These are phyloP conservation scores for Physeter macrocephalus DNA, from an alignment of 2,113 vertebrate genomes.

Conservation along the genomic window DNA sequence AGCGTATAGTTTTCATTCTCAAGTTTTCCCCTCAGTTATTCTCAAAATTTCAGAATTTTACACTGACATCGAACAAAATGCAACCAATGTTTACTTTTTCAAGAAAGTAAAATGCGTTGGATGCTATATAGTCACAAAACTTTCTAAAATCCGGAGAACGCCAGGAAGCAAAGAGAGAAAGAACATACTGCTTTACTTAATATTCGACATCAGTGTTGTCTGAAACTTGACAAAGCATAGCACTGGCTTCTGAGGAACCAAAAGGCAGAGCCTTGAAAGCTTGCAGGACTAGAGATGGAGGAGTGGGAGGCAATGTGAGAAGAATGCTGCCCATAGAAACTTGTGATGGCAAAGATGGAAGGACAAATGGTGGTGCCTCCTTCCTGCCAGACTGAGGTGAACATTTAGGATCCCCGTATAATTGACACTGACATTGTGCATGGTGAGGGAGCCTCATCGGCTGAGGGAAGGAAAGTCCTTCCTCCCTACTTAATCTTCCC, in stretches of 20 bases:
- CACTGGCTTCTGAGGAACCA: not conserved
- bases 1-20: not conserved
- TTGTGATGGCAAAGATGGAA: not conserved
- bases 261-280: not conserved
- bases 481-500: not conserved
- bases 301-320: not conserved
- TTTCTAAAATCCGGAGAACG: not conserved
- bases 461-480: not conserved
- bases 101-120: not conserved
- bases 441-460: not conserved
- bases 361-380: not conserved
- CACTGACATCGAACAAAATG: not conserved
- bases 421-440: not conserved
- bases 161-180: not conserved
- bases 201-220: not conserved
- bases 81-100: not conserved
- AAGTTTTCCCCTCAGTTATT: not conserved
- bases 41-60: not conserved
- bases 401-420: not conserved
- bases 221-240: not conserved
- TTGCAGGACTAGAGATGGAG: not conserved
- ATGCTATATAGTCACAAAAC: not conserved
- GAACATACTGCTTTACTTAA: not conserved
- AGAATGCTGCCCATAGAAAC: not conserved
- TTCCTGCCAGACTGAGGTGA: not conserved